These are phyloP conservation scores for Achlya flavicornis DNA, from an alignment of 2,888 invertebrate genomes.

Conservation along the genomic window DNA sequence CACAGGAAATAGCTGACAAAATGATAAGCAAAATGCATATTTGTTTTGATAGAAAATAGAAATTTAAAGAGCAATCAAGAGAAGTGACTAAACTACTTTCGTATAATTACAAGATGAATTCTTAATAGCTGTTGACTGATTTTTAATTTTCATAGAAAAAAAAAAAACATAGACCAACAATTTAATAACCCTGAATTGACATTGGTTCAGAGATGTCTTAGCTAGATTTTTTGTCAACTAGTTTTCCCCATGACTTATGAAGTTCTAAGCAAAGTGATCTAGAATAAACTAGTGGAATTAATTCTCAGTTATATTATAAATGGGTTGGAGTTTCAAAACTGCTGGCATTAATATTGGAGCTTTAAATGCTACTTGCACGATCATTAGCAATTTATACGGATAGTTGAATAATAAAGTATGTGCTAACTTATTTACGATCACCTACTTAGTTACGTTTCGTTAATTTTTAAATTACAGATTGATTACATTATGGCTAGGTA, in stretches of 20 bases:
- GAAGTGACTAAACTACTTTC: background rate
- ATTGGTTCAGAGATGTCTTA: no score
- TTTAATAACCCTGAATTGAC: background rate
- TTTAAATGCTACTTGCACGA: background rate
- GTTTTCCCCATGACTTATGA: no score
- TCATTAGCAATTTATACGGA: background rate
- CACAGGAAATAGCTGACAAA: background rate
- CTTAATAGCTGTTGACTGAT: background rate
- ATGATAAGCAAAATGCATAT: conserved; percentile 1
- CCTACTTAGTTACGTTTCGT: background rate
- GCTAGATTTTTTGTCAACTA: no score
- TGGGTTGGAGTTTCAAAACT: background rate
- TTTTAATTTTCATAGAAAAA: background rate
- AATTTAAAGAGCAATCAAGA: conserved; percentile 1
- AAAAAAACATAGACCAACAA: background rate
- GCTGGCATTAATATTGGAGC: background rate
- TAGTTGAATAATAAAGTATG: background rate
- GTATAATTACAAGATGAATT: background rate
- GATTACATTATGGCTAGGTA: background rate
- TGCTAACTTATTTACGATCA: background rate
- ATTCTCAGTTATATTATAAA: background rate
- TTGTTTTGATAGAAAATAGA: conserved; percentile 6
- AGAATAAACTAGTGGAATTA: background rate
- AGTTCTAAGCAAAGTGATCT: no score
- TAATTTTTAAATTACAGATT: background rate